Percentiles rank a stretch among this genome's conserved stretches.
Conservation (phyloP, 2,888 invertebrate genomes). For the Eupsilia transversa region DNA sequence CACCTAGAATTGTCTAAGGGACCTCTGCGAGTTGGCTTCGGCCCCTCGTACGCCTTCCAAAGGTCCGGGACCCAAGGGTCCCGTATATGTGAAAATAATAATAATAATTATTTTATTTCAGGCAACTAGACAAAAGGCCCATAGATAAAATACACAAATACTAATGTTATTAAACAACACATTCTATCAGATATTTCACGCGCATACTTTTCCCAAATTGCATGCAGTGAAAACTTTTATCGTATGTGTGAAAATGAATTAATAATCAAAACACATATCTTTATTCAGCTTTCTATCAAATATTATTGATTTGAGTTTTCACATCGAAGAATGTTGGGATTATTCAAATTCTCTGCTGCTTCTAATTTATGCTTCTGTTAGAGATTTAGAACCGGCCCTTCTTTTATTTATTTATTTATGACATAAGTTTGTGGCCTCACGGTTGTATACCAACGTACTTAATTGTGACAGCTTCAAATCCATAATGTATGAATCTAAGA, state of each 20-base stretch:
- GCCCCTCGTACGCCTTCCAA: no score
- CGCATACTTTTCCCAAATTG: constrained; percentile 11
- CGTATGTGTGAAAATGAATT: constrained; percentile 27
- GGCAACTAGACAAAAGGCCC: no score
- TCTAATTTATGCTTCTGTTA: constrained; percentile 25
- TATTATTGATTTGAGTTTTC: constrained; percentile 38
- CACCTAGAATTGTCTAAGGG: no score
- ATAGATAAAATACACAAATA: no score
- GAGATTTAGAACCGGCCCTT: constrained; percentile 20
- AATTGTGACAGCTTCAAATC: background rate
- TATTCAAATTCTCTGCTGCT: constrained; percentile 49
- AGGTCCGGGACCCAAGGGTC: no score
- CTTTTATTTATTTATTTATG: constrained; percentile 16
- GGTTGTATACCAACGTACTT: background rate
- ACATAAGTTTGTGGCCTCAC: constrained; percentile 8
- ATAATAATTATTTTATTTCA: no score
- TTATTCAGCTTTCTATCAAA: constrained; percentile 45
- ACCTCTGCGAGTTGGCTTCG: no score
- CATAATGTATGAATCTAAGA: background rate
- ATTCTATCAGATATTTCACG: background rate
- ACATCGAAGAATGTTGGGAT: constrained; percentile 42
- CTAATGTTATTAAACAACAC: background rate
- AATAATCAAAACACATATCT: constrained; percentile 12
- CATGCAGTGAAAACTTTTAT: constrained; percentile 2
- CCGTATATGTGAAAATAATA: no score